Conservation (phyloP, 2,797 vertebrate species). For the Saxicola maurus region DNA sequence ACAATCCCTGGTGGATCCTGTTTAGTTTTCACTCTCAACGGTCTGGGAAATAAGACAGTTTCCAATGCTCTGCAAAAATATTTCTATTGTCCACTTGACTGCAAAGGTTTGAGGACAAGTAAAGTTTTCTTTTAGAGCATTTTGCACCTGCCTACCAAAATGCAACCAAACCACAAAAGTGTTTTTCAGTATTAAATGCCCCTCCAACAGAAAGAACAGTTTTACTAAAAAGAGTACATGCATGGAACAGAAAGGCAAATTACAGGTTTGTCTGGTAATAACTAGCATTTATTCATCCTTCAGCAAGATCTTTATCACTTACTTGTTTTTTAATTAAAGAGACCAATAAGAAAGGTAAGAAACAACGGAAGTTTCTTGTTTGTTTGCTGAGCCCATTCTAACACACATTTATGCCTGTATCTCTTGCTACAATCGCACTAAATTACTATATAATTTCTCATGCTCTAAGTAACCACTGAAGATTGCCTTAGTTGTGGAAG, state of each 20-base stretch:
- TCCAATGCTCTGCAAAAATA: neutral
- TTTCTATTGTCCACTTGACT: neutral
- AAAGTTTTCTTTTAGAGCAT: neutral
- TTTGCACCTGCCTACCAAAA: neutral
- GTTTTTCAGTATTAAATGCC: neutral
- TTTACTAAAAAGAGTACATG: neutral
- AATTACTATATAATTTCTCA: constrained; percentile 48
- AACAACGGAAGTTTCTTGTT: constrained; percentile 9
- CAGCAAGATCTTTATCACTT: constrained; percentile 45
- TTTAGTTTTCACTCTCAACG: neutral
- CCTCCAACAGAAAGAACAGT: neutral
- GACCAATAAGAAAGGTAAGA: constrained; percentile 39
- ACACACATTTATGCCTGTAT: neutral
- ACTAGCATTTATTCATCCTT: constrained; percentile 3
- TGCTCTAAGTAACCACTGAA: constrained; percentile 20
- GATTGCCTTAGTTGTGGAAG: constrained; percentile 10
- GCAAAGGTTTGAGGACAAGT: neutral
- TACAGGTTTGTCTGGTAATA: neutral
- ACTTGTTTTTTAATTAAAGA: constrained; percentile 44
- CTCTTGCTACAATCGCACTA: constrained; percentile 19
- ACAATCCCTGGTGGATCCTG: neutral
- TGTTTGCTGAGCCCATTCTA: constrained; percentile 33
- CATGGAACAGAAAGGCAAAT: neutral
- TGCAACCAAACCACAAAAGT: neutral
- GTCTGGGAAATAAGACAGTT: neutral